phyloP scores from a whole-genome alignment of 2,113 vertebrate genomes.

The Sphyrna mokarran region DNA sequence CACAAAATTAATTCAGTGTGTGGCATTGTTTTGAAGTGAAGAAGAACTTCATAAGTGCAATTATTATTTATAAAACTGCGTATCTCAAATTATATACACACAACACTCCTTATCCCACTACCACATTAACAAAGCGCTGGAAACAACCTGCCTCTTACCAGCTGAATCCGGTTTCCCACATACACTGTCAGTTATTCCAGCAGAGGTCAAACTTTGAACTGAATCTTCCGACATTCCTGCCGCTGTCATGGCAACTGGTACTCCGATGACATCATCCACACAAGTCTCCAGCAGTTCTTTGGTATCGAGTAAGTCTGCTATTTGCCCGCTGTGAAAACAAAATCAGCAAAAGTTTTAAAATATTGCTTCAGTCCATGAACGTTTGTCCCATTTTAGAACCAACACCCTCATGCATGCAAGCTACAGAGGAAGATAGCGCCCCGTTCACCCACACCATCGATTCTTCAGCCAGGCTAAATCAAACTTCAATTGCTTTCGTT shows the following conservation, averaged over 20 bases:
- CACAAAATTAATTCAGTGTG: neutral
- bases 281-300: conserved; percentile 69
- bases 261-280: conserved; percentile 55
- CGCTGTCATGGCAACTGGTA: conserved; percentile 46
- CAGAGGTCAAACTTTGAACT: conserved; percentile 42
- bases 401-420: neutral
- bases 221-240: conserved; percentile 52
- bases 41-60: neutral
- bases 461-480: neutral
- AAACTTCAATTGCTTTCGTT: neutral
- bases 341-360: neutral
- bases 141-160: conserved; percentile 55
- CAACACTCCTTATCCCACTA: neutral
- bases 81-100: neutral
- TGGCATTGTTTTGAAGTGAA: neutral
- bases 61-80: neutral
- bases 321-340: conserved; percentile 50
- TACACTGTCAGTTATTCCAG: conserved; percentile 44
- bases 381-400: neutral
- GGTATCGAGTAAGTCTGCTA: conserved; percentile 56
- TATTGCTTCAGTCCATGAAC: neutral
- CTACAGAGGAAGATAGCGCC: neutral
- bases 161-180: conserved; percentile 50
- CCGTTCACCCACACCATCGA: neutral
- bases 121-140: neutral